phyloP scores from a whole-genome alignment of 1,140 invertebrate species.

The Doryteuthis pealeii region DNA sequence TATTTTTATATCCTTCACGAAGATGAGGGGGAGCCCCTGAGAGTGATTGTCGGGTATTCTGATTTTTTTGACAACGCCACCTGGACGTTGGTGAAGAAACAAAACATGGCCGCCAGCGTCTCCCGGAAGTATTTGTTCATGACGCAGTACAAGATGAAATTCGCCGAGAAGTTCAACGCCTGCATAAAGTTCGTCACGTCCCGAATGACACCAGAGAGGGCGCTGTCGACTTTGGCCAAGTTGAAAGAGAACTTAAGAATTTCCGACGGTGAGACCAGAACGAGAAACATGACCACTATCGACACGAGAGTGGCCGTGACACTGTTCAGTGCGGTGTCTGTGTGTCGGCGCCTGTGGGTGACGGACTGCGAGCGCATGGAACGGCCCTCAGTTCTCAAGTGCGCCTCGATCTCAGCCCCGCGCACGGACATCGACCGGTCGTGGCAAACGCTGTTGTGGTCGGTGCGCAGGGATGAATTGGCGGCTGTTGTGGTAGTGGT shows the following conservation, averaged over 20 bases:
- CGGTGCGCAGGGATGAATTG: background rate
- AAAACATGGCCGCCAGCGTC: slow-evolving; percentile 45
- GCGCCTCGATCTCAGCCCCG: background rate
- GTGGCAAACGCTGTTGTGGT: background rate
- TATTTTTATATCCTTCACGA: background rate
- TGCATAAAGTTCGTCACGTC: slow-evolving; percentile 57
- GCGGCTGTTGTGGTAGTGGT: background rate
- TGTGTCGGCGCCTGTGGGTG: slow-evolving; percentile 25
- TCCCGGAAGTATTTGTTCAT: slow-evolving; percentile 57
- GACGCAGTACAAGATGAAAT: slow-evolving; percentile 57
- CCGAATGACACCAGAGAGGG: slow-evolving; percentile 37
- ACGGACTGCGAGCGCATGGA: slow-evolving; percentile 1
- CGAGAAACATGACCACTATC: slow-evolving; percentile 53
- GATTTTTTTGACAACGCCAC: slow-evolving; percentile 20
- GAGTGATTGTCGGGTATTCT: background rate
- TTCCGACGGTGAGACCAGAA: slow-evolving; percentile 57
- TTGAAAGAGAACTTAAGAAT: slow-evolving; percentile 46
- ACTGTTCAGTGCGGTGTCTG: slow-evolving; percentile 51
- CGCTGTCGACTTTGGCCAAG: slow-evolving; percentile 14
- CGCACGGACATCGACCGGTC: background rate
- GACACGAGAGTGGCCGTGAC: slow-evolving; percentile 56
- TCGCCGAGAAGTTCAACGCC: slow-evolving; percentile 55
- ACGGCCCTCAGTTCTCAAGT: background rate
- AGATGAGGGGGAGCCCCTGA: background rate
- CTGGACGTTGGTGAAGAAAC: slow-evolving; percentile 31